A percentile compares a stretch with the other conserved stretches of the same genome.
Evolutionary conservation across 1,140 invertebrate genomes (phyloP).

Genomic region (Aphelinus certus): DNA sequence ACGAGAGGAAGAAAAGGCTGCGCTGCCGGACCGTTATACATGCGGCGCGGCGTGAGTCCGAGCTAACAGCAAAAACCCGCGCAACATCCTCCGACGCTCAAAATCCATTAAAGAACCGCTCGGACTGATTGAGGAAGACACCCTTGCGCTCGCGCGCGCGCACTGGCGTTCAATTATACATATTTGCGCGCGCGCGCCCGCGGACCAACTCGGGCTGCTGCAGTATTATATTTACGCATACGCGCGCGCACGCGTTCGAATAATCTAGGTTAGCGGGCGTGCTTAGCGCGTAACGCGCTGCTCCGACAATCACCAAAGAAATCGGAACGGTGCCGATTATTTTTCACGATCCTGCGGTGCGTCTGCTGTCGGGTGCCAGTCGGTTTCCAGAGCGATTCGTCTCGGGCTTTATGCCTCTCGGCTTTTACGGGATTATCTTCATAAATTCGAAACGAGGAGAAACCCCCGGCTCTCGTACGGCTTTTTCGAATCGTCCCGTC

Average conservation of each 20-base stretch:
- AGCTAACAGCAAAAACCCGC: slow-evolving; percentile 12
- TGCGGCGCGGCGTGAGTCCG: background rate
- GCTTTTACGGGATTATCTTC: too few species aligned
- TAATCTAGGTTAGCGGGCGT: slow-evolving; percentile 48
- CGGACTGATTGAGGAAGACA: background rate
- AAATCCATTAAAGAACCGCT: slow-evolving; percentile 37
- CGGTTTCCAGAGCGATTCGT: too few species aligned
- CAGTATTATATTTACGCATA: too few species aligned
- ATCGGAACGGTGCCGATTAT: slow-evolving; percentile 23
- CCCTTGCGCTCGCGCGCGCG: background rate
- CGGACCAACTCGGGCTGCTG: too few species aligned
- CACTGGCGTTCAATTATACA: background rate
- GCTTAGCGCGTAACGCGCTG: slow-evolving; percentile 45
- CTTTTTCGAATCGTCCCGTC: too few species aligned
- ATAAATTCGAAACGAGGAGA: too few species aligned
- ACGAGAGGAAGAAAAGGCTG: background rate
- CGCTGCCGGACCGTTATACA: slow-evolving; percentile 21
- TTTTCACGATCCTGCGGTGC: slow-evolving; percentile 2
- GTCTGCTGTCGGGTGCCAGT: too few species aligned
- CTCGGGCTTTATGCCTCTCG: too few species aligned
- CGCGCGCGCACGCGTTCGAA: background rate
- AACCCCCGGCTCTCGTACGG: too few species aligned
- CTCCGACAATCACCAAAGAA: slow-evolving; percentile 46
- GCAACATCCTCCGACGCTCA: slow-evolving; percentile 8
- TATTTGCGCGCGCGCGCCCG: too few species aligned